Base-by-base conservation (phyloP, 2,888 invertebrate species). In the Pyrrhia umbra region DNA sequence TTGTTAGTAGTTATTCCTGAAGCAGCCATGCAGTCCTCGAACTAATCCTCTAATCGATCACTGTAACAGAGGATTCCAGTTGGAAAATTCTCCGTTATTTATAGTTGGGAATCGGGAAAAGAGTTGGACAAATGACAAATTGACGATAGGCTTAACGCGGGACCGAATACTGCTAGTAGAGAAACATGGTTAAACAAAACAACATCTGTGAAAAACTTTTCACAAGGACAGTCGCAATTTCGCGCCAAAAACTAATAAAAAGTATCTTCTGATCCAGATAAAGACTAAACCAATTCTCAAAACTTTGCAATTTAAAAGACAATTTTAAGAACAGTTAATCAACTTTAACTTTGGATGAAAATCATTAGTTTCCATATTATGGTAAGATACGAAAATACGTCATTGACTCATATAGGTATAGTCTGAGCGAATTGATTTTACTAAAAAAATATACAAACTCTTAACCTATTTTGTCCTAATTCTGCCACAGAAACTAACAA, bases 11-110 rank as follows among this genome's bases (percentile, higher is more conserved):
- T 20, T 45, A 9, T 25, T 30, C 6, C 6, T 54, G 27, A 40
- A 25, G 54, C 45, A 40, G 25, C 25, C 30, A 37, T 58, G 54
- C 57, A 72, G 46, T 37, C 37, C 46, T 21, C n/a, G n/a, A 45
- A 18, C 27, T 62, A 69, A 75, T 58, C 58, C 63, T 15, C 16
- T 47, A 58, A 72, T 72, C 76, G 57, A 75, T 72, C 71, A 75
- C 54, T 55, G 70, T 58, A 13, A 43, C 63, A 18, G 42, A 37
- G 71, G 55, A 34, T 63, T 58, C 43, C 50, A n/a, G 69, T 61
- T 68, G 40, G 76, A 69, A 69, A 75, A 69, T 54, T 67, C 34
- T 20, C 20, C 50, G 45, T 62, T 62, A 75, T 75, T 69, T 72
- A 68, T 52, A 58, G 76, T 20, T 37, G 2, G 25, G 10, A 39